These are phyloP conservation scores for Clarias macrocephalus DNA, from an alignment of 2,113 vertebrate genomes.

Conservation along the genomic window DNA sequence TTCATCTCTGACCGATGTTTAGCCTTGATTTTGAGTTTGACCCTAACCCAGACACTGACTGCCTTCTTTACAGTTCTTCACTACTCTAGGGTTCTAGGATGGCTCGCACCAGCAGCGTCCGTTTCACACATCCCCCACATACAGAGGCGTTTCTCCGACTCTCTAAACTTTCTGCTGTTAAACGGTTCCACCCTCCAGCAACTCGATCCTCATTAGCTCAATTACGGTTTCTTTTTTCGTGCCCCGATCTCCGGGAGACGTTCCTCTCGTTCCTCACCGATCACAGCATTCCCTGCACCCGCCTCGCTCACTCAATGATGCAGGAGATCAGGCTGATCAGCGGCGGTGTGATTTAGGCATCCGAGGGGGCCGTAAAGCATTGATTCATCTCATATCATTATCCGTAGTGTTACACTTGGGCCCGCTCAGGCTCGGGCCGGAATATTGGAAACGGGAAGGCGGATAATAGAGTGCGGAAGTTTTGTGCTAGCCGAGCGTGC, in stretches of 20 bases:
- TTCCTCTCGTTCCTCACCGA: constrained; percentile 43
- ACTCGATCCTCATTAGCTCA: background rate
- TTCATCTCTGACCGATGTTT: no score
- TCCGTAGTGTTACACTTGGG: constrained; percentile 57
- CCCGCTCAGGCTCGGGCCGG: constrained; percentile 33
- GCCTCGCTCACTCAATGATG: constrained; percentile 16
- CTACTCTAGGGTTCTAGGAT: background rate
- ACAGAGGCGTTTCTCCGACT: background rate
- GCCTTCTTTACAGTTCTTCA: no score
- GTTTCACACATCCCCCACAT: background rate
- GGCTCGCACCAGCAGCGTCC: background rate
- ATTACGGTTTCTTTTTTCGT: background rate
- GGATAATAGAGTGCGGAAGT: constrained; percentile 47
- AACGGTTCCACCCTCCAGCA: background rate
- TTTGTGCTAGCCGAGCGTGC: constrained; percentile 65
- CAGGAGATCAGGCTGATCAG: constrained; percentile 31
- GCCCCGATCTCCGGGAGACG: background rate
- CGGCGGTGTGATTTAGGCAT: constrained; percentile 38
- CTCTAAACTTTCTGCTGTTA: background rate
- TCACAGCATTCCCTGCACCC: constrained; percentile 19
- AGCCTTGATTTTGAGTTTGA: no score
- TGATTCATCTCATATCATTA: constrained; percentile 59
- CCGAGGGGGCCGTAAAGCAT: constrained; percentile 44
- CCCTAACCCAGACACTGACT: no score
- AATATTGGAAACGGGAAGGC: constrained; percentile 47